phyloP scores from a whole-genome alignment of 1,140 invertebrate genomes.

The Phymastichus coffea region DNA sequence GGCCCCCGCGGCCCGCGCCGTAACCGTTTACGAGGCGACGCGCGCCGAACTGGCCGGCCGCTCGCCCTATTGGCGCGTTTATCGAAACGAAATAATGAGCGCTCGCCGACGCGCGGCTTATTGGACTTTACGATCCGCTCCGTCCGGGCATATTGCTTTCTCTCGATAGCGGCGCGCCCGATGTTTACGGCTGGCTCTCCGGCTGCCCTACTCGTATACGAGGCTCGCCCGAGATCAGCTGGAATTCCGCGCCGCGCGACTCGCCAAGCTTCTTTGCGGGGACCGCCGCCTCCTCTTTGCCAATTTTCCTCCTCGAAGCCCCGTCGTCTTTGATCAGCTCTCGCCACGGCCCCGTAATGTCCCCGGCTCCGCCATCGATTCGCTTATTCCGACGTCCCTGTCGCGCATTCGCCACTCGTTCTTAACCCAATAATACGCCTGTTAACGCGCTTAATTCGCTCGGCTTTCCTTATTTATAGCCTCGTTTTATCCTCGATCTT shows the following conservation, averaged over 20 bases:
- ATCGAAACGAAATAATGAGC: too few relatives aligned
- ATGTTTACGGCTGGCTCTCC: conserved; percentile 20
- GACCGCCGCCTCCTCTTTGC: conserved; percentile 48
- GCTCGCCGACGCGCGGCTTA: too few relatives aligned
- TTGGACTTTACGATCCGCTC: conserved; percentile 25
- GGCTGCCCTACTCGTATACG: neutral
- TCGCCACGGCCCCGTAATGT: conserved; percentile 49
- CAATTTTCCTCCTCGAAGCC: conserved; percentile 56
- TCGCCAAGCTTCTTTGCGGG: conserved; percentile 23
- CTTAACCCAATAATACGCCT: conserved; percentile 19
- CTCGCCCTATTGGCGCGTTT: conserved; percentile 3
- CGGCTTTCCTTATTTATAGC: neutral
- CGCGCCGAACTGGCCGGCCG: conserved; percentile 30
- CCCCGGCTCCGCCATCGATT: conserved; percentile 26
- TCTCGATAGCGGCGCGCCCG: conserved; percentile 28
- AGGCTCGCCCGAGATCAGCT: neutral
- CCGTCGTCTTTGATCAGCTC: conserved; percentile 55
- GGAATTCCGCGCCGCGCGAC: neutral
- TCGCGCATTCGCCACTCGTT: conserved; percentile 32
- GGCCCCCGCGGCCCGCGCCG: conserved; percentile 25
- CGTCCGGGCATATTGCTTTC: conserved; percentile 26
- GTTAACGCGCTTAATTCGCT: neutral
- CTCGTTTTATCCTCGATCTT: neutral
- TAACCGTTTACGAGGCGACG: conserved; percentile 56
- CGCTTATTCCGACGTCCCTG: conserved; percentile 19